Base-by-base conservation (phyloP, 2,888 invertebrate species). In the Tillus elongatus region DNA sequence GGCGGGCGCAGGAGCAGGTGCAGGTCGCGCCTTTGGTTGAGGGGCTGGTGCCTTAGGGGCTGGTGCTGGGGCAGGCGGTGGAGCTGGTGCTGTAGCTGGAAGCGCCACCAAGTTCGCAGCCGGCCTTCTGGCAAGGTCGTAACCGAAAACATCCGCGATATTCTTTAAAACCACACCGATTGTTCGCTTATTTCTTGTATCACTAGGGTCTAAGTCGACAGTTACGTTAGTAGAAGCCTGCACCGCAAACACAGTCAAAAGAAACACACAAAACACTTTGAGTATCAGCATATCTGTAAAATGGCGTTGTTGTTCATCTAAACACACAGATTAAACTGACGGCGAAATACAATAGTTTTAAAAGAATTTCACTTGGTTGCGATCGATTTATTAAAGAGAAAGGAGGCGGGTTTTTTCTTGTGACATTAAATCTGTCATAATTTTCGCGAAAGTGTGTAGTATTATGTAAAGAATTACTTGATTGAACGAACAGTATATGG, bases 131-230 rank as follows among this genome's bases (percentile, higher is more conserved):
- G 53, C 51, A 15, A 64, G 58, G 47, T 64, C 65, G 44, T 63
- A 66, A 15, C 66, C 66, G 44, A 66, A 64, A 33, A 58, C 49
- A 46, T 66, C 65, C 9, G 61, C 65, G 15, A 66, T 56, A 40
- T 57, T 55, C 27, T 56, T 53, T 13, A 66, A 42, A 32, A 64
- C 51, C n/a, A 54, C 44, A 40, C 63, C 65, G 33, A 66, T 52
- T 32, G 63, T 65, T 44, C 66, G 46, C 50, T 64, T 66, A 33
- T 58, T 54, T 32, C 49, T 41, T 8, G 33, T 16, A 31, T 43
- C 33, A 39, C 33, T 34, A 26, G 24, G 52, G 48, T 37, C 43
- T n/a, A n/a, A n/a, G n/a, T n/a, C n/a, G n/a, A n/a, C 24, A 19
- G 6, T 16, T 1, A 12, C 8, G 9, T 29, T 13, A 13, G 30